These are phyloP conservation scores for Temnothorax nylanderi DNA, from an alignment of 1,140 invertebrate species.

Conservation along the genomic window DNA sequence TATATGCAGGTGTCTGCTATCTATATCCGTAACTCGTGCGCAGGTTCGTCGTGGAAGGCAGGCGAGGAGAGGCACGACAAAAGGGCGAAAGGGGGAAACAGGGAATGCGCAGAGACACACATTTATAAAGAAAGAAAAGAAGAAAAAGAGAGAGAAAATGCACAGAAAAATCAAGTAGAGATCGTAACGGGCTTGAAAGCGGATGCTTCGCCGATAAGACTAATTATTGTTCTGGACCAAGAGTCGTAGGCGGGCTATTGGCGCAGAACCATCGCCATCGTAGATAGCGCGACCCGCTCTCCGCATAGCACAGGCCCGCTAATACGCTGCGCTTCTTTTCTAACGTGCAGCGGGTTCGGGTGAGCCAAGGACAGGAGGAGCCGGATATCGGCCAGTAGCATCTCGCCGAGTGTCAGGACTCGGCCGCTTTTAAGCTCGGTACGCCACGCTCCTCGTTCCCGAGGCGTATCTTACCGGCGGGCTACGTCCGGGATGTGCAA, in stretches of 20 bases:
- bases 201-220: slow-evolving; percentile 76
- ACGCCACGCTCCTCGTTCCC: slow-evolving; percentile 78
- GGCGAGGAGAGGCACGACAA: slow-evolving; percentile 12
- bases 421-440: slow-evolving; percentile 72
- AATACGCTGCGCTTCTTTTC: slow-evolving; percentile 34
- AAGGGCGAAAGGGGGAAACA: not conserved
- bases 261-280: slow-evolving; percentile 21
- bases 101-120: not conserved
- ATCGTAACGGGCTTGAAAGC: slow-evolving; percentile 56
- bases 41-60: slow-evolving; percentile 61
- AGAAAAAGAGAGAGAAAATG: not conserved
- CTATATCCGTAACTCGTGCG: slow-evolving; percentile 71
- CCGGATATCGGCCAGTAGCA: slow-evolving; percentile 81
- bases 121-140: not conserved
- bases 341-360: slow-evolving; percentile 54
- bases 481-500: slow-evolving; percentile 63
- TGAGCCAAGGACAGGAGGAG: slow-evolving; percentile 75
- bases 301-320: slow-evolving; percentile 22
- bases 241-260: slow-evolving; percentile 45
- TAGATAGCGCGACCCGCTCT: slow-evolving; percentile 2
- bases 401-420: slow-evolving; percentile 81
- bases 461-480: slow-evolving; percentile 66
- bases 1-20: slow-evolving; percentile 67
- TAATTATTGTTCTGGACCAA: slow-evolving; percentile 80
- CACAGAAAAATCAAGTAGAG: slow-evolving; percentile 14